Evolutionary conservation across 1,140 invertebrate species (phyloP).

Genomic region (Propsilocerus akamusi): DNA sequence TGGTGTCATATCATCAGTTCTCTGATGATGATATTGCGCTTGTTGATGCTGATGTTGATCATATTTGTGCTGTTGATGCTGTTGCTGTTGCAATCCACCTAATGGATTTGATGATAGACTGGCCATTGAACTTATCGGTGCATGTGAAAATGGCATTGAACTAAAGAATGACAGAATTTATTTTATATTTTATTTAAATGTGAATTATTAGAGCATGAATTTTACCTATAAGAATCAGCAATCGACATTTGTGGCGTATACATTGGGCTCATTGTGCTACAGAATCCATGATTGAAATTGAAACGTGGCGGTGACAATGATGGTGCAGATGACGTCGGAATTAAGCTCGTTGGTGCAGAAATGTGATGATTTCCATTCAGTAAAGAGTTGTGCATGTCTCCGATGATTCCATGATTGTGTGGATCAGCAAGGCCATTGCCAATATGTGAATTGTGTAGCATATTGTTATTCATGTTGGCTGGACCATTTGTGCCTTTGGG

Average conservation of each 20-base stretch:
- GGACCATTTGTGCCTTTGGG: neutral
- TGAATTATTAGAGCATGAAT: neutral
- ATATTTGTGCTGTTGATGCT: neutral
- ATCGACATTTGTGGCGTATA: conserved; percentile 17
- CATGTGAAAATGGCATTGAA: conserved; percentile 13
- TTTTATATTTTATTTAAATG: neutral
- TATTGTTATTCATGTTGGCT: neutral
- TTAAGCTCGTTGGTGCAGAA: conserved; percentile 1
- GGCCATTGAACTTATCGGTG: conserved; percentile 14
- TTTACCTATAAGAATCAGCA: conserved; percentile 18
- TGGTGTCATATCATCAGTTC: conserved; percentile 14
- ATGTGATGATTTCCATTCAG: conserved; percentile 6
- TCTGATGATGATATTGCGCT: neutral
- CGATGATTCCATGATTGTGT: neutral
- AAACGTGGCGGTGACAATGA: conserved; percentile 16
- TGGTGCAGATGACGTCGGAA: conserved; percentile 8
- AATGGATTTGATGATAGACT: conserved; percentile 10
- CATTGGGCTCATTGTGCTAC: conserved; percentile 19
- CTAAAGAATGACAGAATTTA: neutral
- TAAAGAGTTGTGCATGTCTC: neutral
- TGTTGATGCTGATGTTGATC: conserved; percentile 12
- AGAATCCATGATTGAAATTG: conserved; percentile 19
- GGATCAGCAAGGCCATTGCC: neutral
- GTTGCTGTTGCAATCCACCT: neutral
- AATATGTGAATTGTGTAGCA: neutral